phyloP scores from a whole-genome alignment of 2,888 invertebrate genomes.

The Rhorus exstirpatorius region DNA sequence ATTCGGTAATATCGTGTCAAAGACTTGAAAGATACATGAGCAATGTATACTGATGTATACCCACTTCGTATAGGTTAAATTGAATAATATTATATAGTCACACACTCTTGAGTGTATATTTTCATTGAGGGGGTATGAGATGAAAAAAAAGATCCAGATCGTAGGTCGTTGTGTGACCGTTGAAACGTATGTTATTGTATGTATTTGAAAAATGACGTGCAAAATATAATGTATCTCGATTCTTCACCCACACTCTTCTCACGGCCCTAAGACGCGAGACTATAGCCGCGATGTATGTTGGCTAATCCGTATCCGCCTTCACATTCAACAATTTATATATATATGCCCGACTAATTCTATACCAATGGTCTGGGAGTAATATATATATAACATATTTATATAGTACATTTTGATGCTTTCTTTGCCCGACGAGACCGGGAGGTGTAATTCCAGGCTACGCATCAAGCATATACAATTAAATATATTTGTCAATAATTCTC shows the following conservation, averaged over 20 bases:
- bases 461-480: slow-evolving; percentile 60
- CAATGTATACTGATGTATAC: slow-evolving; percentile 35
- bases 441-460: slow-evolving; percentile 61
- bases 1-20: slow-evolving; percentile 31
- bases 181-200: slow-evolving; percentile 10
- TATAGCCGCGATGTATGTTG: slow-evolving; percentile 60
- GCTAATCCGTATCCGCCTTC: slow-evolving; percentile 69
- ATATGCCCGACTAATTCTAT: slow-evolving; percentile 7
- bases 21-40: slow-evolving; percentile 30
- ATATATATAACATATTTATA: too few relatives aligned
- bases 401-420: slow-evolving; percentile 57
- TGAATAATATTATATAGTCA: background rate
- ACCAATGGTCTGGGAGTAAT: slow-evolving; percentile 35
- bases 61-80: slow-evolving; percentile 2
- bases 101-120: background rate
- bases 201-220: slow-evolving; percentile 1
- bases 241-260: slow-evolving; percentile 69
- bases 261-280: slow-evolving; percentile 64
- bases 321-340: slow-evolving; percentile 36
- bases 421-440: slow-evolving; percentile 33
- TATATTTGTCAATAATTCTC: slow-evolving; percentile 68
- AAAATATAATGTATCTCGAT: slow-evolving; percentile 52
- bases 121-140: slow-evolving; percentile 14
- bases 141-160: slow-evolving; percentile 60
- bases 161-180: slow-evolving; percentile 59